Evolutionary conservation across 2,888 invertebrate genomes (phyloP).

Genomic region (Xestia rhomboidea): DNA sequence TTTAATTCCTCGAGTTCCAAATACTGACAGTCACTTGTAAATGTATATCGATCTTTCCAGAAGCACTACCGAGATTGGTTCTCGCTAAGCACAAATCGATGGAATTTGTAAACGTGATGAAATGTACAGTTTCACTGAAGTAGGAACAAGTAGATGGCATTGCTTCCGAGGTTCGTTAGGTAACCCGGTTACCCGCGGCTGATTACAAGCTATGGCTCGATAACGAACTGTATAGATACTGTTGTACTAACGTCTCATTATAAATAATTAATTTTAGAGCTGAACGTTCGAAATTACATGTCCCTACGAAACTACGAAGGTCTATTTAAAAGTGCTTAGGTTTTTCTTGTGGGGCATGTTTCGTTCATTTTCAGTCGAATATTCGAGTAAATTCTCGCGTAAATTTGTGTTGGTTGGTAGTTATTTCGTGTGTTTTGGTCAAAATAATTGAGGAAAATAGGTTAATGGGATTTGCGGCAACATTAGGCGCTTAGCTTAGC

Average conservation of each 20-base stretch:
- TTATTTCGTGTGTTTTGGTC: slow-evolving; percentile 3
- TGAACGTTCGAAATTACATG: slow-evolving; percentile 23
- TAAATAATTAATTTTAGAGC: slow-evolving; percentile 43
- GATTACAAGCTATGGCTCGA: slow-evolving; percentile 54
- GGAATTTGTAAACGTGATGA: slow-evolving; percentile 50
- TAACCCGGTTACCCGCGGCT: slow-evolving; percentile 57
- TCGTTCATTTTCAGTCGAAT: neutral
- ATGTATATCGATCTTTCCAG: slow-evolving; percentile 31
- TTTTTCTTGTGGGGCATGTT: neutral
- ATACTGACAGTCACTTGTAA: neutral
- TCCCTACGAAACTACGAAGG: neutral
- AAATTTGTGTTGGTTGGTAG: neutral
- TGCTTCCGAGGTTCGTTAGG: slow-evolving; percentile 60
- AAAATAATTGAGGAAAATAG: slow-evolving; percentile 23
- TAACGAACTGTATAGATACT: slow-evolving; percentile 47
- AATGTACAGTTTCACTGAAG: slow-evolving; percentile 55
- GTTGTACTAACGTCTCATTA: slow-evolving; percentile 41
- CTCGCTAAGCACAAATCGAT: slow-evolving; percentile 23
- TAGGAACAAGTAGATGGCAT: slow-evolving; percentile 54
- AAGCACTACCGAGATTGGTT: slow-evolving; percentile 18
- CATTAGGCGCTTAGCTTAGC: slow-evolving; percentile 13
- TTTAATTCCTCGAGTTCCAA: neutral
- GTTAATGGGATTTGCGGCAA: slow-evolving; percentile 40
- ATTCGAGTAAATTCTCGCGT: neutral
- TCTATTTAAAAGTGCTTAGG: slow-evolving; percentile 2